Percentiles rank a stretch among this genome's conserved stretches.
Conservation (phyloP, 1,140 invertebrate genomes). For the Dinothrombium tinctorium region DNA sequence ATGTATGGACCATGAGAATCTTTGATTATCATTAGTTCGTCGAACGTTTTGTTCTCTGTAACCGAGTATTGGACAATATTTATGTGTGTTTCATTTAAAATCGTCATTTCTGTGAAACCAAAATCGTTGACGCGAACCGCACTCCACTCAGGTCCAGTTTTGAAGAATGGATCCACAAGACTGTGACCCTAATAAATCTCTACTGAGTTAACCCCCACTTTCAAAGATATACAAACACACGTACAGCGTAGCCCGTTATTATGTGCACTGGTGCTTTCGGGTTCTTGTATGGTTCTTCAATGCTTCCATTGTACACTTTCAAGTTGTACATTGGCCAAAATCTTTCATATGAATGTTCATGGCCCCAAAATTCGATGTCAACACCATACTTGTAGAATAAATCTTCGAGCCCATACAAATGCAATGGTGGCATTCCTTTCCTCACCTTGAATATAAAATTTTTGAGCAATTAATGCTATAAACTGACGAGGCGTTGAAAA, state of each 20-base stretch:
- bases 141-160: slow-evolving; percentile 38
- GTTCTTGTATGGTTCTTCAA: slow-evolving; percentile 49
- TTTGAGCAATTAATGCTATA: not conserved
- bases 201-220: not conserved
- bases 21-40: no score
- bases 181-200: slow-evolving; percentile 28
- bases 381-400: slow-evolving; percentile 53
- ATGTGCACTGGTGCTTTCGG: slow-evolving; percentile 74
- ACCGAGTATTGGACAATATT: slow-evolving; percentile 74
- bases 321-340: slow-evolving; percentile 76
- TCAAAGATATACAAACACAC: not conserved
- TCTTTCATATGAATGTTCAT: slow-evolving; percentile 86
- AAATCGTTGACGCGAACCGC: slow-evolving; percentile 68
- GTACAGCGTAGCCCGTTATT: slow-evolving; percentile 21
- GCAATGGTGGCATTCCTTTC: slow-evolving; percentile 15
- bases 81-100: slow-evolving; percentile 58
- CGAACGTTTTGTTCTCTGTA: no score
- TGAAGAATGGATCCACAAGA: slow-evolving; percentile 28
- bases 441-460: slow-evolving; percentile 4
- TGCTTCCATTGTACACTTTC: slow-evolving; percentile 48
- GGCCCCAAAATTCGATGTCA: slow-evolving; percentile 85
- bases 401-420: slow-evolving; percentile 40
- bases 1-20: no score
- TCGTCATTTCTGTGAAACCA: slow-evolving; percentile 64
- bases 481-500: not conserved